Conservation (phyloP, 1,140 invertebrate genomes). For the Eufriesea mexicana region DNA sequence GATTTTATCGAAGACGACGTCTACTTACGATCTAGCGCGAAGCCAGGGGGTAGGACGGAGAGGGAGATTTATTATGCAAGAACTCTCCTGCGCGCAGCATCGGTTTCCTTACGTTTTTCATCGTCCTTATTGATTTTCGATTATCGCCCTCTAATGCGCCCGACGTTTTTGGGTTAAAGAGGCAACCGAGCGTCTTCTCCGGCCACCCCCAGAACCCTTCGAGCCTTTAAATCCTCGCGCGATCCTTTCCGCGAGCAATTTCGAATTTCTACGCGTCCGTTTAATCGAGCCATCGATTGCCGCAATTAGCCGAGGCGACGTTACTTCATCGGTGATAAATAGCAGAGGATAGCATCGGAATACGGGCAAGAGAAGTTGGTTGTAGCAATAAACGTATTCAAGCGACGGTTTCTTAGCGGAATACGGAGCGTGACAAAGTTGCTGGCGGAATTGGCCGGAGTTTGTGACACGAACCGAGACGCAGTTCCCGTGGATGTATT, state of each 20-base stretch:
- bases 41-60: no score
- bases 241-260: constrained; percentile 35
- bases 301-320: not conserved
- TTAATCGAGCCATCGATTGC: constrained; percentile 36
- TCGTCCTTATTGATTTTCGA: constrained; percentile 68
- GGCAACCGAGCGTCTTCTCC: constrained; percentile 15
- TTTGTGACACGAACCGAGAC: not conserved
- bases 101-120: constrained; percentile 59
- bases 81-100: constrained; percentile 39
- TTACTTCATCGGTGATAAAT: not conserved
- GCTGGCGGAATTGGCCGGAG: not conserved
- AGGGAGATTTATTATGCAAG: constrained; percentile 65
- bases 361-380: not conserved
- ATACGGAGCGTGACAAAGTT: not conserved
- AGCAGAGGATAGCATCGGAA: not conserved
- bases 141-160: constrained; percentile 62
- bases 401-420: not conserved
- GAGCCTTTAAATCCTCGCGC: constrained; percentile 30
- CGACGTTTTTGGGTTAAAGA: constrained; percentile 69
- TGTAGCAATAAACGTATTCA: not conserved
- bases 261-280: constrained; percentile 30
- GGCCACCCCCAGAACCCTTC: not conserved
- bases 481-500: not conserved
- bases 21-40: constrained; percentile 6
- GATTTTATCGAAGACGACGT: constrained; percentile 21